Percentiles rank a stretch among this genome's conserved stretches.
These are phyloP conservation scores for Colostygia pectinataria DNA, from an alignment of 2,888 invertebrate species.

Conservation along the genomic window DNA sequence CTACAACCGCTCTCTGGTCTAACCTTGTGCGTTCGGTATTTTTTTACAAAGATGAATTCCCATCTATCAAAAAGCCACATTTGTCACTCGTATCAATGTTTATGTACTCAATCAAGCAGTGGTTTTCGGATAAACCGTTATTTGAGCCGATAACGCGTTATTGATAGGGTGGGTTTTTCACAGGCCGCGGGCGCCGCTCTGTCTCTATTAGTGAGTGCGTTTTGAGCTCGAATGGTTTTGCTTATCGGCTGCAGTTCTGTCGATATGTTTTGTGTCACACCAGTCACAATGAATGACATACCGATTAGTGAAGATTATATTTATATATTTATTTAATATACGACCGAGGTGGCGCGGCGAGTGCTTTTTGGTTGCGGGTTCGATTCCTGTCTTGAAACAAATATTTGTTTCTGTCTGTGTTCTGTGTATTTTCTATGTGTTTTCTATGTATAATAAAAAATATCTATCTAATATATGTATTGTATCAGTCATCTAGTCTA, in stretches of 20 bases:
- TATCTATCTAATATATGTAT: no score
- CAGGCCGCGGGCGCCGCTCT: constrained; percentile 48
- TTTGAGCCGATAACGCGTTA: constrained; percentile 42
- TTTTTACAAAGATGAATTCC: constrained; percentile 9
- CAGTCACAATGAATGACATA: neutral
- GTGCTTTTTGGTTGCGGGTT: no score
- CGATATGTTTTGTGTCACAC: constrained; percentile 12
- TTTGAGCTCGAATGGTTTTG: constrained; percentile 15
- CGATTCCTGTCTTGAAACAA: no score
- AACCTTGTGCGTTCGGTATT: no score
- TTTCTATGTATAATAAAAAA: no score
- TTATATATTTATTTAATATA: no score
- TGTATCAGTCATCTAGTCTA: no score
- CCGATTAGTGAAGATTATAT: no score
- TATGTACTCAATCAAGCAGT: constrained; percentile 18
- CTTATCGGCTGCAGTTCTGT: constrained; percentile 23
- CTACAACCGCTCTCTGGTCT: no score
- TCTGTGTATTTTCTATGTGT: no score
- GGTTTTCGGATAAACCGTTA: constrained; percentile 34
- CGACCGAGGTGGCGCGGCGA: no score
- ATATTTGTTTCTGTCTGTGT: no score
- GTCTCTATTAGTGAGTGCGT: constrained; percentile 49
- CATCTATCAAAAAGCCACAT: constrained; percentile 29
- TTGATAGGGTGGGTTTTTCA: constrained; percentile 70
- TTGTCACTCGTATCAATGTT: constrained; percentile 44